Percentiles rank a stretch among this genome's conserved stretches.
These are phyloP conservation scores for Procambarus virginalis DNA, from an alignment of 1,140 invertebrate species.

Conservation along the genomic window DNA sequence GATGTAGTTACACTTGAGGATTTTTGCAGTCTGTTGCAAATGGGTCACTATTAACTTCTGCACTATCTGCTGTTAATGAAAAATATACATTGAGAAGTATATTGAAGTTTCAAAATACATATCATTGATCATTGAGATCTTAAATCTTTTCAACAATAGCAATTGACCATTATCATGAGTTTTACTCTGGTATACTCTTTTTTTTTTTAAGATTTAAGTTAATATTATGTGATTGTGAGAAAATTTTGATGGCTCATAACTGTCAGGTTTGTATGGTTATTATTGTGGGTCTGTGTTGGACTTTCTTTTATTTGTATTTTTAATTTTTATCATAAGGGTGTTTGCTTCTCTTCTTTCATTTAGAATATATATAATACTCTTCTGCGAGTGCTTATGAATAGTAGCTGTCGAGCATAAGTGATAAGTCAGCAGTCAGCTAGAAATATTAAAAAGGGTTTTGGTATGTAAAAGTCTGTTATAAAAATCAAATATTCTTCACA, in stretches of 20 bases:
- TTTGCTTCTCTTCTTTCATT: constrained; percentile 14
- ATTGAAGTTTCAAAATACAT: constrained; percentile 60
- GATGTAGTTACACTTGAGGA: constrained; percentile 54
- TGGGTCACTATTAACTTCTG: constrained; percentile 55
- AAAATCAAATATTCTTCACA: constrained; percentile 31
- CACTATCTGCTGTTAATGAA: constrained; percentile 60
- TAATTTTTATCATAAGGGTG: constrained; percentile 26
- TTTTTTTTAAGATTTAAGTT: constrained; percentile 23
- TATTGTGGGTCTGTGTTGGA: constrained; percentile 36
- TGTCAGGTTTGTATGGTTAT: constrained; percentile 54
- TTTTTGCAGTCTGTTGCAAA: constrained; percentile 56
- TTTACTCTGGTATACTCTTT: constrained; percentile 35
- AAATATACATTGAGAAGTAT: constrained; percentile 40
- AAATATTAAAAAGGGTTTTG: constrained; percentile 27
- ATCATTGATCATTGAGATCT: constrained; percentile 63
- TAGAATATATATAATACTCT: constrained; percentile 23
- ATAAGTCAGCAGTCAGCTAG: constrained; percentile 12
- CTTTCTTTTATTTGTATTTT: constrained; percentile 42
- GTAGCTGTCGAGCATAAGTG: constrained; percentile 16
- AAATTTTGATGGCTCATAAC: constrained; percentile 28
- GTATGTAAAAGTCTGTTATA: constrained; percentile 13
- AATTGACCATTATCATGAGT: constrained; percentile 55
- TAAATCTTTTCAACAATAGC: constrained; percentile 53
- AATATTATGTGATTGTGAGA: constrained; percentile 45
- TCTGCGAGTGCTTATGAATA: constrained; percentile 37